Evolutionary conservation across 2,113 vertebrate species (phyloP).

Genomic region (Neodontobutis hainanensis): DNA sequence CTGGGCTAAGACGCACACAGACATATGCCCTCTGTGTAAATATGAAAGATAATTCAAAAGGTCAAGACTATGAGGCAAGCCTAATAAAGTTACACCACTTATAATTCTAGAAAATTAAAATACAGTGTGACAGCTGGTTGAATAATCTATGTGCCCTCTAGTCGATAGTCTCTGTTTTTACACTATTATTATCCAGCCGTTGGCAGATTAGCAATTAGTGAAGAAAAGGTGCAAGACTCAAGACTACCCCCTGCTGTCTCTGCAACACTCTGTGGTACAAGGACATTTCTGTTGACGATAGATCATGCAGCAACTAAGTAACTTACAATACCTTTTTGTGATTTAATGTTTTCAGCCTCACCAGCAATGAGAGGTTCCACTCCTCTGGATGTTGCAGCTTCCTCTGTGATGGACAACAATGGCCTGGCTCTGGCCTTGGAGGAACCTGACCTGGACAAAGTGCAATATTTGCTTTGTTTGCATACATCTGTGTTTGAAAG

Average conservation of each 20-base stretch:
- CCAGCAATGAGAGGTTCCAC: constrained; percentile 98
- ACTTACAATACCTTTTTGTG: constrained; percentile 2
- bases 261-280: not conserved
- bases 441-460: constrained; percentile 96
- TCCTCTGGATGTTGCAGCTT: constrained; percentile 94
- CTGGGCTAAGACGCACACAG: constrained; percentile 16
- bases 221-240: constrained; percentile 22
- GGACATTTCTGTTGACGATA: not conserved
- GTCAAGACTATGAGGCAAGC: not conserved
- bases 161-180: not conserved
- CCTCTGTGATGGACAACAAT: constrained; percentile 99
- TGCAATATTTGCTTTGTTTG: constrained; percentile 35
- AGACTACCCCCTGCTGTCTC: constrained; percentile 71
- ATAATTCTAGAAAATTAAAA: not conserved
- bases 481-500: too few relatives aligned
- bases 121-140: not conserved
- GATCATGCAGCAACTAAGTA: not conserved
- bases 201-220: constrained; percentile 16
- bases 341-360: constrained; percentile 85
- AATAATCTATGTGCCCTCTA: not conserved
- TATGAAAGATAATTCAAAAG: not conserved
- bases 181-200: constrained; percentile 2
- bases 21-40: not conserved
- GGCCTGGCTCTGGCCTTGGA: constrained; percentile 92
- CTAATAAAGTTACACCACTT: not conserved